phyloP scores from a whole-genome alignment of 2,888 invertebrate genomes.

The Oxytorus armatus region DNA sequence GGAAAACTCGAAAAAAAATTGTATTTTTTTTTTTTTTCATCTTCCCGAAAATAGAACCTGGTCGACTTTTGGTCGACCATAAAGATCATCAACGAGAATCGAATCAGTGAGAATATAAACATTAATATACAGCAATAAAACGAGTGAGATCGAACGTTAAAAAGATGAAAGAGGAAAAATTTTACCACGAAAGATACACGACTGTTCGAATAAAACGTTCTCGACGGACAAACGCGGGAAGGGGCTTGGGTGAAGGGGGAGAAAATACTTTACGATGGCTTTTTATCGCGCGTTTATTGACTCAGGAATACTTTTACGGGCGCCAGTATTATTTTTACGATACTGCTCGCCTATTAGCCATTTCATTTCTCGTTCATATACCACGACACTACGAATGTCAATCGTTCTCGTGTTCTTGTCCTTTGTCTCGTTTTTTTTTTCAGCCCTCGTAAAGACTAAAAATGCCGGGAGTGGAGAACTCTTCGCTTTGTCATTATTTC shows the following conservation, averaged over 20 bases:
- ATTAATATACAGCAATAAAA: not conserved
- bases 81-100: constrained; percentile 26
- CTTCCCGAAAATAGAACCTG: no score
- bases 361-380: constrained; percentile 61
- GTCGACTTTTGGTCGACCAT: constrained; percentile 8
- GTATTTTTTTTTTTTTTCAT: no score
- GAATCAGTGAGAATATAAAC: constrained; percentile 17
- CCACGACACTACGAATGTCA: no score
- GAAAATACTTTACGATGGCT: constrained; percentile 68
- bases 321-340: constrained; percentile 73
- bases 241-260: not conserved
- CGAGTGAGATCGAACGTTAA: constrained; percentile 3
- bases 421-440: not conserved
- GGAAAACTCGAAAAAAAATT: no score
- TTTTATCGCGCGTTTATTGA: constrained; percentile 74
- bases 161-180: constrained; percentile 30
- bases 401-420: not conserved
- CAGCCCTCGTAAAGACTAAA: not conserved
- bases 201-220: constrained; percentile 52
- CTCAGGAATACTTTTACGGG: constrained; percentile 71
- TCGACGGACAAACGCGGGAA: constrained; percentile 12
- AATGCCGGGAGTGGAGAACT: constrained; percentile 20
- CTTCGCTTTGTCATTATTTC: constrained; percentile 56
- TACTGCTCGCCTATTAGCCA: constrained; percentile 70
- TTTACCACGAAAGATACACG: constrained; percentile 58